These are phyloP conservation scores for Meandrusa payeni DNA, from an alignment of 2,888 invertebrate genomes.

Conservation along the genomic window DNA sequence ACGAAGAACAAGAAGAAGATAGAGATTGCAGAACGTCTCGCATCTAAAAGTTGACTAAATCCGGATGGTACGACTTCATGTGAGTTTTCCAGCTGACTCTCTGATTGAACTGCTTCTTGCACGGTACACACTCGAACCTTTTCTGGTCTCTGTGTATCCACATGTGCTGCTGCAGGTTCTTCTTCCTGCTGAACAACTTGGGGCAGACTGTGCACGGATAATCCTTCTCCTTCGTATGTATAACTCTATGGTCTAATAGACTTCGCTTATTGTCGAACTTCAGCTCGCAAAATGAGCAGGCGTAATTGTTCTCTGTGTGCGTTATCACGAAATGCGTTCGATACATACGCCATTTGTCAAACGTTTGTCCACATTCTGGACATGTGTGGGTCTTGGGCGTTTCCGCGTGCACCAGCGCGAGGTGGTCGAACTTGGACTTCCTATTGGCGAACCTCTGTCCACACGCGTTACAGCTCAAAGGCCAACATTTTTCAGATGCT, in stretches of 20 bases:
- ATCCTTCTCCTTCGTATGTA: slow-evolving; percentile 67
- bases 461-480: slow-evolving; percentile 48
- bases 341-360: slow-evolving; percentile 41
- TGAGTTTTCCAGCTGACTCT: slow-evolving; percentile 50
- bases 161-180: slow-evolving; percentile 55
- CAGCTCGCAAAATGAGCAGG: slow-evolving; percentile 50
- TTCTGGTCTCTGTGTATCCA: slow-evolving; percentile 64
- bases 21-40: too few species aligned
- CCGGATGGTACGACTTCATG: slow-evolving; percentile 61
- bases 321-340: slow-evolving; percentile 48
- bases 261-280: slow-evolving; percentile 64
- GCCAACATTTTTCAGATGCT: slow-evolving; percentile 45
- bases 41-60: slow-evolving; percentile 39
- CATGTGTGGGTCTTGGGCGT: slow-evolving; percentile 37
- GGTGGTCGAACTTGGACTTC: slow-evolving; percentile 43
- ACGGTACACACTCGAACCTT: slow-evolving; percentile 49
- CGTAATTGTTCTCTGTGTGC: slow-evolving; percentile 47
- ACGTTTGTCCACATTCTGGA: slow-evolving; percentile 44
- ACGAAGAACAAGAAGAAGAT: too few species aligned
- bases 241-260: slow-evolving; percentile 65
- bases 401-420: slow-evolving; percentile 38
- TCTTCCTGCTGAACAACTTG: slow-evolving; percentile 58
- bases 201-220: slow-evolving; percentile 68
- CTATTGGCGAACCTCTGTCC: slow-evolving; percentile 46
- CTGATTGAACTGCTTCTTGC: slow-evolving; percentile 50